Evolutionary conservation across 2,888 invertebrate species (phyloP), one percentile per base, ranked within the genome.

Genomic region (Cyclophora albipunctata): DNA sequence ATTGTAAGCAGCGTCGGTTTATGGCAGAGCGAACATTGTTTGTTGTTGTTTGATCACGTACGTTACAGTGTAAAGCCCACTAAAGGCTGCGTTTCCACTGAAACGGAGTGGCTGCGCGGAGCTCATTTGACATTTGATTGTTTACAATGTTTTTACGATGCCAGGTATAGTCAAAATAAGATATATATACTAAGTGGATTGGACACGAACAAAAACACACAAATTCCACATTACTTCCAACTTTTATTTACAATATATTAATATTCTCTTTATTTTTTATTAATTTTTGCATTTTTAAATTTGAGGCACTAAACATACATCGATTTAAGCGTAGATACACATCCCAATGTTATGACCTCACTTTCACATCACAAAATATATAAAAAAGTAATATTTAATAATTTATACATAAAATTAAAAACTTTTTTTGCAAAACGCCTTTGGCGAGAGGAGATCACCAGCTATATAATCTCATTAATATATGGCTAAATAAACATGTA

Each of bases 211-310:
- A 57, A 52, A 40, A 63, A 76, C 67, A 69, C 51, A 49, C 58
- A 57, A 43, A 47, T 57, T 56, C 52, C 62, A 66, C 67, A 70
- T 71, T 69, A 72, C 60, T 75, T 73, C 76, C 71, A 65, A 77
- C 69, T 72, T 77, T 86, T 86, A 85, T 87, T 86, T 87, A 87
- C 86, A 87, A 87, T 85, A 88, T 86, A 86, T 84, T 86, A 82
- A 82, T 86, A 84, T 85, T 79, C 78, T 85, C 81, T 85, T 20
- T 20, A 75, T 77, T 69, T 73, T 73, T 78, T 67, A 69, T 67
- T 71, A 69, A 74, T 70, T 73, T 75, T 66, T 61, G 69, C 70
- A 76, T 78, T 66, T 71, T 82, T 74, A 76, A 71, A 78, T 77
- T 20, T 20, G 81, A 84, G 84, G 83, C 86, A 84, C 83, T 75